Evolutionary conservation across 2,113 vertebrate species (phyloP), one percentile per base, ranked within the genome.

Genomic region (Otolemur garnettii): DNA sequence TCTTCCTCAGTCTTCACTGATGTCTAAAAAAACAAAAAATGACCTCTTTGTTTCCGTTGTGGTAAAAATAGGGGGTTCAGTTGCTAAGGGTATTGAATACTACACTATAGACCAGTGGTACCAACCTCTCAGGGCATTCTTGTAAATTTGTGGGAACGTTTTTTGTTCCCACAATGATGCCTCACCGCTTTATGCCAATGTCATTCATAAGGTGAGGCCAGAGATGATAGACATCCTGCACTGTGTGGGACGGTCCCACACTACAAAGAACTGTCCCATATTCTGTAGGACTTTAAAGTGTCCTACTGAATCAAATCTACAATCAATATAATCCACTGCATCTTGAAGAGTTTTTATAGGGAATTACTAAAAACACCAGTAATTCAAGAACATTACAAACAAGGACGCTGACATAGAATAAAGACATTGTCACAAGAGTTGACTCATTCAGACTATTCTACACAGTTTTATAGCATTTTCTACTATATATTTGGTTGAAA

Each of bases 1-100:
- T 28, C 81, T 30, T 92, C 82, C 86, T 93, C 80, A 45, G 88
- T 94, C 95, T 97, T 93, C 62, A 91, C 35, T 5, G 72, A 38
- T 19, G 45, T 62, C 96, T 97, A 28, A 91, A 95, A 87, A 57
- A 42, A 38, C 11, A 83, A 93, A 45, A 24, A 78, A 78, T 0
- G 5, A 59, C 30, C 50, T 68, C 68, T 82, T 33, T 78, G 30
- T 60, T 33, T 83, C 55, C 26, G 5, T 6, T 22, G 38, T 33
- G 83, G 55, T 64, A 60, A 75, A n/a, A 28, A 22, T 8, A 21
- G n/a, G 14, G 1, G 74, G 24, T 60, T 53, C 14, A 13, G 72
- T 0, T 66, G n/a, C 86, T 60, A 53, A 89, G n/a, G 45, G 18
- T n/a, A 1, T 53, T 26, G 69, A 64, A 57, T 14, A 28, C 14